Percentiles rank a stretch among this genome's conserved stretches.
Evolutionary conservation across 1,140 invertebrate genomes (phyloP).

Genomic region (Magallana ariakensis): DNA sequence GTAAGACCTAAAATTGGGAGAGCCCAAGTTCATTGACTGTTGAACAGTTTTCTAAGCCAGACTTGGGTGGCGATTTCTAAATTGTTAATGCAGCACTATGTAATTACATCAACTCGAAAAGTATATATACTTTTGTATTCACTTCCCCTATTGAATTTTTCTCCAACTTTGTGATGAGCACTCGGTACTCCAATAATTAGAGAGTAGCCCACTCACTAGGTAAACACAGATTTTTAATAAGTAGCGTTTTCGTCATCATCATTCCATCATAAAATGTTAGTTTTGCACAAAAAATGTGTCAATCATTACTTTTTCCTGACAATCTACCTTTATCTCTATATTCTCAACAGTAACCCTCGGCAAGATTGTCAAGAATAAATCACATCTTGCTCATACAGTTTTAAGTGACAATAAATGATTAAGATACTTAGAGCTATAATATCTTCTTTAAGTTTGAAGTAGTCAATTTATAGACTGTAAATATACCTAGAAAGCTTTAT

Average conservation of each 20-base stretch:
- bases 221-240: constrained; percentile 18
- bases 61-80: not conserved
- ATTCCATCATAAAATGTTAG: not conserved
- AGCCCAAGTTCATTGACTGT: constrained; percentile 22
- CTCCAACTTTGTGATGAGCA: constrained; percentile 30
- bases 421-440: not conserved
- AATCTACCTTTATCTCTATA: not conserved
- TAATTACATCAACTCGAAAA: not conserved
- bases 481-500: constrained; percentile 17
- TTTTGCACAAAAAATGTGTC: not conserved
- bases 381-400: constrained; percentile 10
- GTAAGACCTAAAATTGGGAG: not conserved
- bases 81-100: not conserved
- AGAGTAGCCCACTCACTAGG: not conserved
- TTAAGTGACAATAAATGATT: constrained; percentile 29
- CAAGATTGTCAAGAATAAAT: constrained; percentile 1
- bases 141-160: not conserved
- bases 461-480: constrained; percentile 37
- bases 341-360: not conserved
- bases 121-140: constrained; percentile 28
- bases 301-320: not conserved
- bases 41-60: not conserved
- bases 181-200: constrained; percentile 21
- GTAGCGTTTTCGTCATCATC: not conserved
- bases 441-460: constrained; percentile 28